Conservation (phyloP, 2,888 invertebrate species). For the Cyrtodaria siliqua region DNA sequence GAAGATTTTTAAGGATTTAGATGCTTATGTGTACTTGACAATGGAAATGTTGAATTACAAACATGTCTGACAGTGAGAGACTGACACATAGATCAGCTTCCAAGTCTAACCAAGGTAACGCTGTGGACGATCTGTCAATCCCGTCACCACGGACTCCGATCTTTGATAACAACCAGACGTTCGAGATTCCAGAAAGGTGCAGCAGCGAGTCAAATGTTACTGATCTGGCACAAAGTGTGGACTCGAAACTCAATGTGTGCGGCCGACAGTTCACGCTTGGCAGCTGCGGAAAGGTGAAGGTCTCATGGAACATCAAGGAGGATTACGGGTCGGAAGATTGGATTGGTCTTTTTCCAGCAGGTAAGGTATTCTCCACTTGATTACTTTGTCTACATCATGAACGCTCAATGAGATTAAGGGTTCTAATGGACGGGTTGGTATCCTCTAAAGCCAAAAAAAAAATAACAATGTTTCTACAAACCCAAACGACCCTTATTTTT, state of each 20-base stretch:
- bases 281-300: constrained; percentile 75
- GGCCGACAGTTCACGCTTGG: constrained; percentile 80
- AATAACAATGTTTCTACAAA: too few relatives aligned
- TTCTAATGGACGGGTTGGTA: too few relatives aligned
- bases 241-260: constrained; percentile 83
- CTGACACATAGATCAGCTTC: constrained; percentile 53
- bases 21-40: neutral
- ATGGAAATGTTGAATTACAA: constrained; percentile 8
- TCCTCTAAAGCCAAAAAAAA: too few relatives aligned
- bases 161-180: constrained; percentile 61
- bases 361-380: too few relatives aligned
- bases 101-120: constrained; percentile 53
- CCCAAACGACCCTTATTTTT: too few relatives aligned
- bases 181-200: constrained; percentile 77
- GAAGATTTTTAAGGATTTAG: too few relatives aligned
- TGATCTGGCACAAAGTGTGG: constrained; percentile 67
- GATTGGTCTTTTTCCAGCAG: constrained; percentile 86
- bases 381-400: too few relatives aligned
- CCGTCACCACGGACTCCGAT: constrained; percentile 72
- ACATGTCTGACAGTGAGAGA: constrained; percentile 65
- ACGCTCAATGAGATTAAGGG: too few relatives aligned
- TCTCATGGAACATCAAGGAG: constrained; percentile 85
- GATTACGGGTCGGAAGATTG: constrained; percentile 85
- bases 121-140: constrained; percentile 79
- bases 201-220: constrained; percentile 81